Evolutionary conservation across 2,113 vertebrate genomes (phyloP).

Genomic region (Anseranas semipalmata): DNA sequence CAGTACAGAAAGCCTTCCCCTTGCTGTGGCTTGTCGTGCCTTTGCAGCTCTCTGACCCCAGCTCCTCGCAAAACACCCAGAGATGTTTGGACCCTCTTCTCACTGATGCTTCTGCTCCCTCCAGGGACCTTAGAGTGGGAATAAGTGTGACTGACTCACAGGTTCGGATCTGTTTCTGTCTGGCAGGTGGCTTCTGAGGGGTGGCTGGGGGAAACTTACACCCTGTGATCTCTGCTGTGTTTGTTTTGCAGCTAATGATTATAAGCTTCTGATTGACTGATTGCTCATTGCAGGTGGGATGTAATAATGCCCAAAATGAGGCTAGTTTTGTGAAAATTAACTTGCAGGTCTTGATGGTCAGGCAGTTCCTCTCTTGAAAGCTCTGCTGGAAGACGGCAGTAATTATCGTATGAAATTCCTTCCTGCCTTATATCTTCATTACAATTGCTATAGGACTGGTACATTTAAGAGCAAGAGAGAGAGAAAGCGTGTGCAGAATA

Average conservation of each 20-base stretch:
- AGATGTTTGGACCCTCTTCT: neutral
- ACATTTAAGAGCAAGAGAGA: neutral
- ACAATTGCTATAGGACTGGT: neutral
- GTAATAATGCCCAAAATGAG: neutral
- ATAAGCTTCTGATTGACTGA: neutral
- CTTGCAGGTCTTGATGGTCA: neutral
- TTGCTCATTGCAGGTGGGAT: neutral
- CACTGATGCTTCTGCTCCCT: neutral
- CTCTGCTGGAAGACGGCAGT: neutral
- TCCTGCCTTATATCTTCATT: neutral
- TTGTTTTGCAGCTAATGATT: neutral
- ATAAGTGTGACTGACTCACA: neutral
- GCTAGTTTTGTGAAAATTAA: neutral
- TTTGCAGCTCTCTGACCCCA: neutral
- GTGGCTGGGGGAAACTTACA: neutral
- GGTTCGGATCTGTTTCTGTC: neutral
- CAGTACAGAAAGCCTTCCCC: neutral
- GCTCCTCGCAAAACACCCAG: neutral
- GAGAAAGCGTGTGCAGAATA: neutral
- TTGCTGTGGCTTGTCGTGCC: accelerated
- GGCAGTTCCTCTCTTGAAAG: neutral
- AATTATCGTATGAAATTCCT: neutral
- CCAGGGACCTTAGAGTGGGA: neutral
- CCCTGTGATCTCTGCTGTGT: neutral
- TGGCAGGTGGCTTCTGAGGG: neutral